Percentiles rank a stretch among this genome's conserved stretches.
Conservation (phyloP, 2,113 vertebrate genomes). For the Paratilapia polleni region DNA sequence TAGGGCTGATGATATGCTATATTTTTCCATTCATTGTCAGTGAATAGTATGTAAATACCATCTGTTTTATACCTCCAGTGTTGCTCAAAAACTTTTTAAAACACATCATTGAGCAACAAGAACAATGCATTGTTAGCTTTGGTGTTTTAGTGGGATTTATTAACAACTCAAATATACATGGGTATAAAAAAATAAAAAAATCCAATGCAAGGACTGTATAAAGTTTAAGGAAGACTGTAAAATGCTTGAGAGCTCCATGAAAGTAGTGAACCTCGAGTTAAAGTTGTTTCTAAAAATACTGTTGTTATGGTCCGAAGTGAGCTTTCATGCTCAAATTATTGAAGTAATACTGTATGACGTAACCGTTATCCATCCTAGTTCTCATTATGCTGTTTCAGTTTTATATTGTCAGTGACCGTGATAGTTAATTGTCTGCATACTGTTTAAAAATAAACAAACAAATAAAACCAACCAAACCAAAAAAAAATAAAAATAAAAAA, state of each 20-base stretch:
- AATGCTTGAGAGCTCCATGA: not conserved
- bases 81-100: not conserved
- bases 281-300: no score
- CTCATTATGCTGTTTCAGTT: not conserved
- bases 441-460: not conserved
- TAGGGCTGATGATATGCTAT: not conserved
- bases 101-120: not conserved
- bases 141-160: not conserved
- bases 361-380: not conserved
- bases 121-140: not conserved
- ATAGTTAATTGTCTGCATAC: not conserved
- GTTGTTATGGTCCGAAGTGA: not conserved
- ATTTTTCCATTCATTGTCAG: not conserved
- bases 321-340: not conserved
- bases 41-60: not conserved
- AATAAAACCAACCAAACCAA: no score
- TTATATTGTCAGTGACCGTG: not conserved
- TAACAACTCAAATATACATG: not conserved
- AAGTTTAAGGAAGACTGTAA: not conserved
- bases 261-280: not conserved
- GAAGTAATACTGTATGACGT: not conserved
- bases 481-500: no score
- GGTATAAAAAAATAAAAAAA: not conserved
- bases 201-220: not conserved
- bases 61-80: not conserved